Conservation (phyloP, 2,888 invertebrate species). For the Pyrrhosoma nymphula region DNA sequence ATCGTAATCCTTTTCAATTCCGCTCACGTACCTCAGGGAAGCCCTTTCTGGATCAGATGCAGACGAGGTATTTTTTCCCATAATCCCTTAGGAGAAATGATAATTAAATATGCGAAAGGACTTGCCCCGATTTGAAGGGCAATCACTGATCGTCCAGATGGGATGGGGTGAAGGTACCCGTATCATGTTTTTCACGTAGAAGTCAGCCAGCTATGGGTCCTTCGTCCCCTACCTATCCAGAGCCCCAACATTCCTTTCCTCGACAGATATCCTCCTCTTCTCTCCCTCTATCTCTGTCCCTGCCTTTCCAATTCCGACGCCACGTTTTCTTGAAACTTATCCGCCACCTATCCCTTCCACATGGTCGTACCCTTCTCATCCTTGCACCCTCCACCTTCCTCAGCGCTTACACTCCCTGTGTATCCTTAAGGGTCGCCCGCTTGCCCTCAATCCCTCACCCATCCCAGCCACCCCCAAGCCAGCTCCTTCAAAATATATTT, state of each 20-base stretch:
- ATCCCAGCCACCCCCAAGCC: neutral
- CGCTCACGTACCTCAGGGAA: neutral
- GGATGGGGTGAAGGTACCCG: neutral
- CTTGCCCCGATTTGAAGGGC: neutral
- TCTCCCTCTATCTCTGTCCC: neutral
- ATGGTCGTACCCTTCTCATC: neutral
- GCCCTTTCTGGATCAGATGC: neutral
- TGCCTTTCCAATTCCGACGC: slow-evolving; percentile 17
- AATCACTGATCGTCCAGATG: neutral
- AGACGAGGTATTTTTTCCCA: neutral
- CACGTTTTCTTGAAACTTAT: slow-evolving; percentile 4
- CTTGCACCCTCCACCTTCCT: neutral
- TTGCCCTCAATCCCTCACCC: neutral
- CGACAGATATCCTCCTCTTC: neutral
- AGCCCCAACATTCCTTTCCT: neutral
- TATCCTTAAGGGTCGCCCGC: neutral
- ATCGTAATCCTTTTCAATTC: neutral
- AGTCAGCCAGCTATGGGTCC: neutral
- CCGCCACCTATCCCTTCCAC: neutral
- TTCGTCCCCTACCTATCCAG: neutral
- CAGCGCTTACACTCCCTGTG: neutral
- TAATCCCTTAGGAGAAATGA: neutral
- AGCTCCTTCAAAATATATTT: neutral
- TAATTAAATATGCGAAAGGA: neutral
- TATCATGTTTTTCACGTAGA: neutral